phyloP scores from a whole-genome alignment of 1,140 invertebrate species.

The Doryteuthis pealeii region DNA sequence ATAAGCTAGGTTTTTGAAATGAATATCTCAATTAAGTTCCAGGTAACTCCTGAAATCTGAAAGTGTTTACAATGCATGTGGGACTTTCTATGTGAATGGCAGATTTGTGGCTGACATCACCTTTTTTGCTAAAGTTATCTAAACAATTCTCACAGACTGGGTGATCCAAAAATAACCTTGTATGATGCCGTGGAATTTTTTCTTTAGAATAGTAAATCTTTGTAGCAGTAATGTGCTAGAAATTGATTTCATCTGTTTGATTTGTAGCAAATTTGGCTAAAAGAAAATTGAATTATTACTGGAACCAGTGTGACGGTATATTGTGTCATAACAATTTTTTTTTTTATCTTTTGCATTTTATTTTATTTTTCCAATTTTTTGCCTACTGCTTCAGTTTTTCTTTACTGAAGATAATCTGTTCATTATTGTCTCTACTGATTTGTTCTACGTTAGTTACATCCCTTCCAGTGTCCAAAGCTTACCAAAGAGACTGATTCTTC shows the following conservation, averaged over 20 bases:
- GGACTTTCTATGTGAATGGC: no score
- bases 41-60: no score
- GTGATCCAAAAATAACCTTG: conserved; percentile 2
- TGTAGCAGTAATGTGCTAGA: conserved; percentile 3
- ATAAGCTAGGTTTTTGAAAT: no score
- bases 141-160: conserved; percentile 8
- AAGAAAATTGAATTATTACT: not conserved
- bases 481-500: no score
- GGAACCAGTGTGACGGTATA: conserved; percentile 6
- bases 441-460: no score
- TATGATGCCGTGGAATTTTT: conserved; percentile 4
- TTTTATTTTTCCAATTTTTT: not conserved
- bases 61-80: no score
- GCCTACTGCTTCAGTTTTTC: not conserved
- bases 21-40: no score
- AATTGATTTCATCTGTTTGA: not conserved
- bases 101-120: not conserved
- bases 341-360: not conserved
- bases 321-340: not conserved
- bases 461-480: no score
- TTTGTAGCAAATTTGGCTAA: conserved; percentile 6
- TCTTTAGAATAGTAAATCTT: not conserved
- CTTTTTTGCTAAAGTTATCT: conserved; percentile 3
- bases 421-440: no score
- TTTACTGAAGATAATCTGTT: not conserved